Conservation (phyloP, 2,888 invertebrate genomes). For the Rhorus exstirpatorius region DNA sequence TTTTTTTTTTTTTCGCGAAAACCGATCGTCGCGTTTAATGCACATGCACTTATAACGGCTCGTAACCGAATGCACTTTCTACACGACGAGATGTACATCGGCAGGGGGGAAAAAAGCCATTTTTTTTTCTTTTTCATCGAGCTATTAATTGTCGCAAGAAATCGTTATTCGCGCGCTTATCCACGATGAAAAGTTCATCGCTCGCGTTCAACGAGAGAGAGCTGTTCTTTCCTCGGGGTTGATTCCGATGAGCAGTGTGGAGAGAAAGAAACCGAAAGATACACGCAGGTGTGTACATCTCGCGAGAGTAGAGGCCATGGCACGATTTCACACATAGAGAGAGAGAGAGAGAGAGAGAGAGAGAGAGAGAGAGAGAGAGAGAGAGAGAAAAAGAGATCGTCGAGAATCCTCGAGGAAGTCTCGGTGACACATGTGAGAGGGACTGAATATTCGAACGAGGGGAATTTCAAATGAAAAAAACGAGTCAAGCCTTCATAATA, state of each 20-base stretch:
- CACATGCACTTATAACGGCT: background rate
- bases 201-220: background rate
- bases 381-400: background rate
- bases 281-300: slow-evolving; percentile 12
- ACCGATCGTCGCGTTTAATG: background rate
- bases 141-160: slow-evolving; percentile 49
- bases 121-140: background rate
- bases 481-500: background rate
- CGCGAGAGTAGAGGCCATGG: slow-evolving; percentile 53
- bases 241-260: background rate
- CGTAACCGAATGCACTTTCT: slow-evolving; percentile 9
- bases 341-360: slow-evolving; percentile 41
- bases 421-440: slow-evolving; percentile 16
- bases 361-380: too few relatives aligned
- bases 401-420: background rate
- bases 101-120: background rate
- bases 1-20: background rate
- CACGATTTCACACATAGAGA: slow-evolving; percentile 64
- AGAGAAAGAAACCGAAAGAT: slow-evolving; percentile 9
- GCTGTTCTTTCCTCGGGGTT: slow-evolving; percentile 1
- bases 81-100: background rate
- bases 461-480: slow-evolving; percentile 25
- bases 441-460: too few relatives aligned
- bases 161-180: slow-evolving; percentile 9
- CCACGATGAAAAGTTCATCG: slow-evolving; percentile 32